Base-by-base conservation (phyloP, 2,888 invertebrate species). In the Eupithecia pulchellata region DNA sequence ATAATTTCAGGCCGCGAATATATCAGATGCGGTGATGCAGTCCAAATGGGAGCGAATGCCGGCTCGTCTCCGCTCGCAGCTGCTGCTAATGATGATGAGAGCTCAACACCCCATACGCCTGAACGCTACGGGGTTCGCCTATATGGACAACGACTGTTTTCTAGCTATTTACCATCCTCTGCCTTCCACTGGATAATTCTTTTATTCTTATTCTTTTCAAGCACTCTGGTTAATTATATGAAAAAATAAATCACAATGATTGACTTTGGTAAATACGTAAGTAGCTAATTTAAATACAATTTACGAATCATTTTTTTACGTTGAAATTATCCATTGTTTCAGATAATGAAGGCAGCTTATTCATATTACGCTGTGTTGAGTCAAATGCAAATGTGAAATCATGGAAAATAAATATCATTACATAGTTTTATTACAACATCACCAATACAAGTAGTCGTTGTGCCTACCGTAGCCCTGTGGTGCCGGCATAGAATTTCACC, bases 101-200 rank as follows among this genome's bases (percentile, higher is more conserved):
- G 90, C 95, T 0, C 95, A 95, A 77, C 84, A 89, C 0, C 93
- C 94, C 0, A 82, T 93, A 0, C 84, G 87, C 0, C 86, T 95
- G 6, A 88, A 91, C 0, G 94, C 94, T 0, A 95, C 93, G 0
- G 94, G 94, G 0, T 95, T 94, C 77, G 85, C 92, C 4, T 82
- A 90, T 66, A 91, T 95, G 87, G 90, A 94, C 78, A 92, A 92
- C 75, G 87, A 86, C 29, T 95, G 94, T 71, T 94, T 94, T 80
- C 81, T 93, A 52, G 84, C 90, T 68, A 94, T 94, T 81, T 84
- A 58, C n/a, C n/a, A n/a, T n/a, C n/a, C n/a, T n/a, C n/a, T n/a
- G n/a, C n/a, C n/a, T n/a, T n/a, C n/a, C n/a, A n/a, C n/a, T n/a
- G n/a, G n/a, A n/a, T n/a, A n/a, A n/a, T n/a, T n/a, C n/a, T n/a